Percentiles rank a stretch among this genome's conserved stretches.
These are phyloP conservation scores for Amiota minor DNA, from an alignment of 2,888 invertebrate genomes.

Conservation along the genomic window DNA sequence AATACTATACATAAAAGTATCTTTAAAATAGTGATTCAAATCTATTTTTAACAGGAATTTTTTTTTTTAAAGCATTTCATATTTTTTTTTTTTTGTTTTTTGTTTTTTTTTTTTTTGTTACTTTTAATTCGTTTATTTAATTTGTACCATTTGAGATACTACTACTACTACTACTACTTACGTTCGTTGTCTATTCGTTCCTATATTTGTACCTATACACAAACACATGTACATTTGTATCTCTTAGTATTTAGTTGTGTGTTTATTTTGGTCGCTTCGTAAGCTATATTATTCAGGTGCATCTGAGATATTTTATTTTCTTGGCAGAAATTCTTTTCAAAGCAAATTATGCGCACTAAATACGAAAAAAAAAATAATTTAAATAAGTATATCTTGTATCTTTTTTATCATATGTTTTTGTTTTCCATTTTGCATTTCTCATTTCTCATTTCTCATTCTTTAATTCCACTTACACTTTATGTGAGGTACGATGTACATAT, in stretches of 20 bases:
- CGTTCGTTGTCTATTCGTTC: slow-evolving; percentile 21
- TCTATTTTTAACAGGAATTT: slow-evolving; percentile 64
- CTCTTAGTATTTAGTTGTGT: slow-evolving; percentile 18
- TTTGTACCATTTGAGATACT: background rate
- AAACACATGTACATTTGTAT: slow-evolving; percentile 20
- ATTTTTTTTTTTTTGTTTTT: slow-evolving; percentile 29
- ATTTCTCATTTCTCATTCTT: background rate
- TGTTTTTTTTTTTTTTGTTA: slow-evolving; percentile 29
- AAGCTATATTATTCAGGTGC: slow-evolving; percentile 59
- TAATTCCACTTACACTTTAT: slow-evolving; percentile 24
- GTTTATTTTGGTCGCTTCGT: slow-evolving; percentile 32
- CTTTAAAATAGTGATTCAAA: slow-evolving; percentile 65
- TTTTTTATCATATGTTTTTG: background rate
- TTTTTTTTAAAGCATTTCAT: slow-evolving; percentile 60
- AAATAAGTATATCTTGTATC: slow-evolving; percentile 13
- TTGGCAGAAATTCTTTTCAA: slow-evolving; percentile 58
- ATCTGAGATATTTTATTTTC: slow-evolving; percentile 58
- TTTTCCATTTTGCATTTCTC: background rate
- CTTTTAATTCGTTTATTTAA: slow-evolving; percentile 29
- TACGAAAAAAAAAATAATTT: slow-evolving; percentile 66
- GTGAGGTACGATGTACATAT: background rate
- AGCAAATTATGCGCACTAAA: slow-evolving; percentile 59
- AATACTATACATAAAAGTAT: slow-evolving; percentile 28
- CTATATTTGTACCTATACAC: slow-evolving; percentile 1
- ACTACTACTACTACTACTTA: background rate